phyloP scores from a whole-genome alignment of 2,888 invertebrate species.

The Acanthoscelides obtectus region DNA sequence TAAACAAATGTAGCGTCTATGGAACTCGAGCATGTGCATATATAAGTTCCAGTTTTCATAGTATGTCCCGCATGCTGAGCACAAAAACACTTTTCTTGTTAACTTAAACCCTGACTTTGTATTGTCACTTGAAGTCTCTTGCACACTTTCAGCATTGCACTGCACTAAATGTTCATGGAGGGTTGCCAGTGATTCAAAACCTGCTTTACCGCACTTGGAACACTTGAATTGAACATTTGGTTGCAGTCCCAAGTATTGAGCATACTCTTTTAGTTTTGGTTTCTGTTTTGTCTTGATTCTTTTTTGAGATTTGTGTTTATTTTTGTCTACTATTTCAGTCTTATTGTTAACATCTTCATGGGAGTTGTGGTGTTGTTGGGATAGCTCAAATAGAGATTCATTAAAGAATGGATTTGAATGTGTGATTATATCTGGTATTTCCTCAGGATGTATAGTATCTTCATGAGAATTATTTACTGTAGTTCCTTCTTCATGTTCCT shows the following conservation, averaged over 20 bases:
- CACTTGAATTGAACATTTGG: conserved; percentile 70
- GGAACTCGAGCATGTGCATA: conserved; percentile 77
- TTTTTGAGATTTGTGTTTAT: conserved; percentile 13
- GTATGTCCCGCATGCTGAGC: conserved; percentile 77
- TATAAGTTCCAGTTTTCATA: conserved; percentile 86
- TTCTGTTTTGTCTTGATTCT: conserved; percentile 34
- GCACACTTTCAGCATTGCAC: conserved; percentile 47
- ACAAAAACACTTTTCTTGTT: conserved; percentile 74
- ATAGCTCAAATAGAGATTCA: conserved; percentile 44
- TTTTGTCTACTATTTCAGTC: conserved; percentile 8
- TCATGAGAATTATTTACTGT: not conserved
- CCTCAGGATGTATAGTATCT: not conserved
- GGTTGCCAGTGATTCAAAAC: conserved; percentile 61
- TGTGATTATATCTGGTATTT: conserved; percentile 11
- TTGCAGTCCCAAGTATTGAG: conserved; percentile 67
- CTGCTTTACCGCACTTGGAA: conserved; percentile 65
- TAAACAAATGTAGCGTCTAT: conserved; percentile 75
- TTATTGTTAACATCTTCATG: conserved; percentile 17
- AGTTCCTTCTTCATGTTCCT: too few relatives aligned
- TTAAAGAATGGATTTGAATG: conserved; percentile 45
- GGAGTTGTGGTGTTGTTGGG: conserved; percentile 33
- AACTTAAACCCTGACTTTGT: conserved; percentile 56
- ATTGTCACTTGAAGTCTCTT: conserved; percentile 39
- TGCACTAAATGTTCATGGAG: conserved; percentile 65
- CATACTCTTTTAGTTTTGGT: conserved; percentile 54